Conservation (phyloP, 2,797 vertebrate species). For the Crenichthys baileyi region DNA sequence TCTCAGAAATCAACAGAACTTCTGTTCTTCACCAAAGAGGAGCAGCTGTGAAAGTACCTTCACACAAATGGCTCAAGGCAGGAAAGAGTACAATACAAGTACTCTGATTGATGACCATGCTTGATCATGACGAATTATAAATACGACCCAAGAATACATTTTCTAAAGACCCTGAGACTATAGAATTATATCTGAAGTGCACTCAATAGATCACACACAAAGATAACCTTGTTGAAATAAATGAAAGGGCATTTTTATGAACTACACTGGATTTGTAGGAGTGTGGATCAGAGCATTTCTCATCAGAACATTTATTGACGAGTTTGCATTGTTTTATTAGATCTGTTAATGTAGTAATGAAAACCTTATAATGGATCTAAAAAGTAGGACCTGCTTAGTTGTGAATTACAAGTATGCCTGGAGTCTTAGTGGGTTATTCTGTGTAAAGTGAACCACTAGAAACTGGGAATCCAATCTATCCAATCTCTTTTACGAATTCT, state of each 20-base stretch:
- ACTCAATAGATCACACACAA: not conserved
- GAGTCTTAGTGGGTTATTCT: not conserved
- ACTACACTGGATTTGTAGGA: not conserved
- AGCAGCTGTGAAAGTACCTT: slow-evolving; percentile 11
- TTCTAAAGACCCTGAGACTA: not conserved
- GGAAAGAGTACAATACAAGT: not conserved
- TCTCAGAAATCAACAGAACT: slow-evolving; percentile 43
- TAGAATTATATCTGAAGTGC: not conserved
- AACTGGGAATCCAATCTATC: not conserved
- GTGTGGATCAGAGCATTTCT: not conserved
- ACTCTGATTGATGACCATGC: not conserved
- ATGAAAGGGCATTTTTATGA: not conserved
- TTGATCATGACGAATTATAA: not conserved
- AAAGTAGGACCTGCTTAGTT: not conserved
- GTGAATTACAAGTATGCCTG: not conserved
- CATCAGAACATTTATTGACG: not conserved
- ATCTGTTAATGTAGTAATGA: not conserved
- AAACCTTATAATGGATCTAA: not conserved
- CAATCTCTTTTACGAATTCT: not conserved
- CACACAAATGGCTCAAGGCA: slow-evolving; percentile 29
- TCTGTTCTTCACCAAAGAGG: slow-evolving; percentile 34
- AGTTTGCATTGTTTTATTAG: not conserved
- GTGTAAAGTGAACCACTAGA: not conserved
- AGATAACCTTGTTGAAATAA: not conserved
- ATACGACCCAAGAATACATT: slow-evolving; percentile 1